Evolutionary conservation across 2,888 invertebrate species (phyloP).

Genomic region (Ochropleura leucogaster): DNA sequence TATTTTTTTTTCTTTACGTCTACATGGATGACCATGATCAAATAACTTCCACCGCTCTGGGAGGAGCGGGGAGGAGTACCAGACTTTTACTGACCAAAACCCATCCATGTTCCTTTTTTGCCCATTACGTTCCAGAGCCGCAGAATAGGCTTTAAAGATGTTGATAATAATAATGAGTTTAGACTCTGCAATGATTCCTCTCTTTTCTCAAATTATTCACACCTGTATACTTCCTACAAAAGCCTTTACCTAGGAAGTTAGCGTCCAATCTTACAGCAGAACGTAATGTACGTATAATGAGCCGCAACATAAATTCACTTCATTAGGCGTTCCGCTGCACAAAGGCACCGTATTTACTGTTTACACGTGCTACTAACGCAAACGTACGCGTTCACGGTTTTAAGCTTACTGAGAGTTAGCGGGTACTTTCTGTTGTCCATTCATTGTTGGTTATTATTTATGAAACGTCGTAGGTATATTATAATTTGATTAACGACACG

Average conservation of each 20-base stretch:
- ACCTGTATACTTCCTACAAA: slow-evolving; percentile 8
- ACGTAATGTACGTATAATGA: slow-evolving; percentile 66
- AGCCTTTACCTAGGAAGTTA: slow-evolving; percentile 19
- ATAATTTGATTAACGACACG: not conserved
- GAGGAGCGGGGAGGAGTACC: too few relatives aligned
- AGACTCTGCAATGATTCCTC: not conserved
- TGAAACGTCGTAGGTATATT: not conserved
- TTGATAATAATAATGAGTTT: not conserved
- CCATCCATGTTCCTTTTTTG: too few relatives aligned
- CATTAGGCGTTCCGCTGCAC: slow-evolving; percentile 68
- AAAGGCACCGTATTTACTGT: slow-evolving; percentile 63
- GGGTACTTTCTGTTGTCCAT: slow-evolving; percentile 22
- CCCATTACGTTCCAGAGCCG: too few relatives aligned
- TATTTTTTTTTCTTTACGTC: too few relatives aligned
- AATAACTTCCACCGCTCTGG: too few relatives aligned
- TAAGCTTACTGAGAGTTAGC: slow-evolving; percentile 24
- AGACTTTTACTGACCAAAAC: too few relatives aligned
- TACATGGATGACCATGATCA: too few relatives aligned
- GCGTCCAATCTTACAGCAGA: slow-evolving; percentile 12
- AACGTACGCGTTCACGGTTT: slow-evolving; percentile 52
- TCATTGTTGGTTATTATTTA: not conserved
- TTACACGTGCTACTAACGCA: slow-evolving; percentile 53
- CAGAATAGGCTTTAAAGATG: not conserved
- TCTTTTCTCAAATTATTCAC: not conserved
- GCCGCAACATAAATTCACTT: slow-evolving; percentile 73